These are phyloP conservation scores for Panthera tigris DNA, from an alignment of 2,113 vertebrate genomes.

Conservation along the genomic window DNA sequence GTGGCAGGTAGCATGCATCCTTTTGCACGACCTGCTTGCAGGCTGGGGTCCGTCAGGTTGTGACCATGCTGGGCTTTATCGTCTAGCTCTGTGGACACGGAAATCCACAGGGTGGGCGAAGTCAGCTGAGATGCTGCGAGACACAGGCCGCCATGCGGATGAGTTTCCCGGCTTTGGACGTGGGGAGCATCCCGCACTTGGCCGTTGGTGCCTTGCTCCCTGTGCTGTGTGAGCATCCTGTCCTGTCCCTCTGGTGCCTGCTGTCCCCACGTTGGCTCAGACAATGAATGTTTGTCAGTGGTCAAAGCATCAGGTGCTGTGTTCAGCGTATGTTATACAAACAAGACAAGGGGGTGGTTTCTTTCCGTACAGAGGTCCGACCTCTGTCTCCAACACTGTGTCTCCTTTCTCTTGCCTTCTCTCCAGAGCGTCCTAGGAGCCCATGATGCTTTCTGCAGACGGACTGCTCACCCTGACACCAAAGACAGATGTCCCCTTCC, in stretches of 20 bases:
- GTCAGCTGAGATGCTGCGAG: neutral
- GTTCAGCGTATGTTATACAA: no score
- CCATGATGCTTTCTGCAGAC: accelerated
- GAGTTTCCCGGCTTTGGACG: no score
- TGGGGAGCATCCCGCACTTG: no score
- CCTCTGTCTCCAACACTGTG: accelerated
- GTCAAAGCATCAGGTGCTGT: neutral
- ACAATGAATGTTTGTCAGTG: accelerated
- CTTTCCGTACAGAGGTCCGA: neutral
- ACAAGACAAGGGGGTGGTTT: accelerated
- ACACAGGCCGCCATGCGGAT: accelerated
- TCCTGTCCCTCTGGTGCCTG: neutral
- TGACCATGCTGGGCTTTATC: accelerated
- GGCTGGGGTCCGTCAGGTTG: accelerated
- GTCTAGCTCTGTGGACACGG: accelerated
- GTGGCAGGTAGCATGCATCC: neutral
- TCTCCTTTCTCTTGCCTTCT: neutral
- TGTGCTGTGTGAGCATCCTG: no score
- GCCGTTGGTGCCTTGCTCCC: no score
- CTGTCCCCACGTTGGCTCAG: neutral
- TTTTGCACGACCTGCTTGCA: neutral
- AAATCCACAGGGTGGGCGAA: neutral
- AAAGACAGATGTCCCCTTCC: neutral
- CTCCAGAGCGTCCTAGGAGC: accelerated
- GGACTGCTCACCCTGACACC: accelerated